Percentiles rank a stretch among this genome's conserved stretches.
Evolutionary conservation across 2,888 invertebrate genomes (phyloP).

Genomic region (Drosophila falleni): DNA sequence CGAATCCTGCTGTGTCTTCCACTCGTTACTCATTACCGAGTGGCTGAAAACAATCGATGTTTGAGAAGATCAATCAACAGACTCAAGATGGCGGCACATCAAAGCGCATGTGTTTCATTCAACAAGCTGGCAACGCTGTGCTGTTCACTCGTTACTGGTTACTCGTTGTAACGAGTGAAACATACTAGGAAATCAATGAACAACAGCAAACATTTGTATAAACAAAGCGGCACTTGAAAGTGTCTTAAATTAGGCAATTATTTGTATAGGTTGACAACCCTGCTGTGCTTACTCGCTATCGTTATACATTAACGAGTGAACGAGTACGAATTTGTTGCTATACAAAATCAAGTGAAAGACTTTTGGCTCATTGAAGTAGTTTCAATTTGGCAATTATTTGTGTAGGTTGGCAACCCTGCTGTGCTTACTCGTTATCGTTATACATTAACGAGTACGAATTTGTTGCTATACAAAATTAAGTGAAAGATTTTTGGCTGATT

Average conservation of each 20-base stretch:
- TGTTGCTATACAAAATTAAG: not conserved
- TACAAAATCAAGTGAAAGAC: not conserved
- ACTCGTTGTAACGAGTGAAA: not conserved
- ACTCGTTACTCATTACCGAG: slow-evolving; percentile 16
- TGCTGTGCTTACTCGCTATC: not conserved
- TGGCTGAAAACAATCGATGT: not conserved
- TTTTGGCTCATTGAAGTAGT: not conserved
- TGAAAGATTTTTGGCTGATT: not conserved
- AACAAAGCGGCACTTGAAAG: slow-evolving; percentile 3
- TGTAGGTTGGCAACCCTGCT: slow-evolving; percentile 22
- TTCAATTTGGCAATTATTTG: slow-evolving; percentile 14
- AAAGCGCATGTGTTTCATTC: not conserved
- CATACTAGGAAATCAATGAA: not conserved
- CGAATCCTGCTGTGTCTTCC: not conserved
- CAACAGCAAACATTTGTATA: slow-evolving; percentile 2
- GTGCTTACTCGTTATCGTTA: not conserved
- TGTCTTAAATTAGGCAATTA: slow-evolving; percentile 4
- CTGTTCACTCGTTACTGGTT: not conserved
- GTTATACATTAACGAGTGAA: not conserved
- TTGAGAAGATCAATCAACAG: not conserved
- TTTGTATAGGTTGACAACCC: slow-evolving; percentile 19
- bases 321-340: not conserved
- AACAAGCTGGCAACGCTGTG: not conserved
- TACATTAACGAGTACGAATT: not conserved
- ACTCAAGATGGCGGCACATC: not conserved